Evolutionary conservation across 92 coral and sea anemone genomes (phyloP).

Genomic region (Palythoa grandiflora): DNA sequence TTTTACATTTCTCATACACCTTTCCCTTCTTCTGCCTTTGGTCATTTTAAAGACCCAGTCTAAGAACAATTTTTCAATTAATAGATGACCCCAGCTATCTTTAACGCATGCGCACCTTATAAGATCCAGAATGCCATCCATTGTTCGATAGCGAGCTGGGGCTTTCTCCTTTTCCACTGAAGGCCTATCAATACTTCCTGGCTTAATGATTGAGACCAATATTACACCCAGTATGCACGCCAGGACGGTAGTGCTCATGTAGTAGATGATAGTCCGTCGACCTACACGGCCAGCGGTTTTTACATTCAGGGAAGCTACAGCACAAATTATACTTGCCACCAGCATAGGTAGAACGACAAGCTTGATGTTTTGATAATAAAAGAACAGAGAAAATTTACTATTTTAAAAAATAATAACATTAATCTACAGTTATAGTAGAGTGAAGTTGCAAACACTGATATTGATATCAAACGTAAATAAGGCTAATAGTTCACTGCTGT

Average conservation of each 20-base stretch:
- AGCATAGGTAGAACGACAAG: conserved; percentile 86
- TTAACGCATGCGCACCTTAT: conserved; percentile 68
- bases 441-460: too few species aligned
- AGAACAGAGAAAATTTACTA: background rate
- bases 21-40: too few species aligned
- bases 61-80: too few species aligned
- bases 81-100: background rate
- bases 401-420: background rate
- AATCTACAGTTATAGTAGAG: background rate
- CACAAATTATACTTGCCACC: conserved; percentile 85
- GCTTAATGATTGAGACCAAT: conserved; percentile 81
- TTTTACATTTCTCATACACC: too few species aligned
- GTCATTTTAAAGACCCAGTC: too few species aligned
- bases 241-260: conserved; percentile 78
- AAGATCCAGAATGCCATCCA: conserved; percentile 90
- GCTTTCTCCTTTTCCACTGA: conserved; percentile 22
- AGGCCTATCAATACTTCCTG: conserved; percentile 73
- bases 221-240: conserved; percentile 91
- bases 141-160: conserved; percentile 66
- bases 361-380: background rate
- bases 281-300: conserved; percentile 91
- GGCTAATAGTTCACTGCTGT: too few species aligned
- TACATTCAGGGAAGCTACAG: conserved; percentile 85
- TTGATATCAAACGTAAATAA: too few species aligned
- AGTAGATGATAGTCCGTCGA: conserved; percentile 86